These are phyloP conservation scores for Rutpela maculata DNA, from an alignment of 2,888 invertebrate genomes.

Conservation along the genomic window DNA sequence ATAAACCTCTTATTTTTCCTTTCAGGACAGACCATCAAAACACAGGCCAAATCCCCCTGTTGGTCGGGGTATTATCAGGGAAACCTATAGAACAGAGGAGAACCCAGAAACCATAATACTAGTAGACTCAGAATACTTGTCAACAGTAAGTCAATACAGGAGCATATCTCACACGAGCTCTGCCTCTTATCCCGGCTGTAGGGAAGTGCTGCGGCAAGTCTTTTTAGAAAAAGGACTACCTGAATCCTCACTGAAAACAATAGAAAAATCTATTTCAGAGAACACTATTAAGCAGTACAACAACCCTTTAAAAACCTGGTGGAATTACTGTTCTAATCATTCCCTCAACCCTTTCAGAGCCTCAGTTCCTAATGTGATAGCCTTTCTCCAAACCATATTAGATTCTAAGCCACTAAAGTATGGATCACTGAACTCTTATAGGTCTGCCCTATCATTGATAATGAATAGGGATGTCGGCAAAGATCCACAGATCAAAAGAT, in stretches of 20 bases:
- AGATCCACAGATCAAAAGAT: too few relatives aligned
- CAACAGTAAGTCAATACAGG: too few relatives aligned
- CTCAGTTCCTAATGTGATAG: background rate
- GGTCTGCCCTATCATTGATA: slow-evolving; percentile 3
- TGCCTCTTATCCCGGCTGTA: too few relatives aligned
- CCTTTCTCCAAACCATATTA: background rate
- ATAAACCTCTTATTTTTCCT: slow-evolving; percentile 21
- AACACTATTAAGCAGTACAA: background rate
- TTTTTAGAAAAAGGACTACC: too few relatives aligned
- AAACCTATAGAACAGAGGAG: background rate
- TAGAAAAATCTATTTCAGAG: too few relatives aligned
- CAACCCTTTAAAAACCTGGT: background rate
- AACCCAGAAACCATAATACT: background rate
- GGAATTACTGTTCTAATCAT: background rate
- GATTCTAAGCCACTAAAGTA: background rate
- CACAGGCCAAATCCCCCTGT: background rate
- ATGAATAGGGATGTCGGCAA: too few relatives aligned
- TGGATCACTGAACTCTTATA: background rate
- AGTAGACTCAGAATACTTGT: too few relatives aligned
- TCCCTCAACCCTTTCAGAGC: background rate
- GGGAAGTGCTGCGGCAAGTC: too few relatives aligned
- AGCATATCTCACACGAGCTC: too few relatives aligned
- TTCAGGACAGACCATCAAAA: slow-evolving; percentile 1
- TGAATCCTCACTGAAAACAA: too few relatives aligned
- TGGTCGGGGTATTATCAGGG: slow-evolving; percentile 20